phyloP scores from a whole-genome alignment of 2,888 invertebrate species.

The Deroplatys truncata region DNA sequence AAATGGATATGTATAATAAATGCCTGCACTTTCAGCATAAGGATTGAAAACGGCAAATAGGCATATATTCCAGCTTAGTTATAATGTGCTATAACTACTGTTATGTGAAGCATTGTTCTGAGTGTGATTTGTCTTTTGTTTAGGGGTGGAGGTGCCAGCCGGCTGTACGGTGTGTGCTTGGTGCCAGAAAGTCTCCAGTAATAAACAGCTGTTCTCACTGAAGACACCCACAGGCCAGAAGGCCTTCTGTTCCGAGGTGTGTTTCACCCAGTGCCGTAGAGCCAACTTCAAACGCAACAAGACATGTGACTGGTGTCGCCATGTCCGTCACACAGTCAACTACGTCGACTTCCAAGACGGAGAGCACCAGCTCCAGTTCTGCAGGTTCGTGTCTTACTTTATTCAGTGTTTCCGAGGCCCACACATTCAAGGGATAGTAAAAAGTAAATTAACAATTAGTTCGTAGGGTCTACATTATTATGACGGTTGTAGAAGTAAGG shows the following conservation, averaged over 20 bases:
- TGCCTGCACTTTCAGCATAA: too few species aligned
- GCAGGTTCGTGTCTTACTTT: slow-evolving; percentile 39
- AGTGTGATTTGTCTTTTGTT: too few species aligned
- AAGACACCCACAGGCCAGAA: slow-evolving; percentile 45
- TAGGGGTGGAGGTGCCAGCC: slow-evolving; percentile 18
- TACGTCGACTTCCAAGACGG: slow-evolving; percentile 91
- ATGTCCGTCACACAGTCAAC: slow-evolving; percentile 83
- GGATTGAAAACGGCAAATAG: too few species aligned
- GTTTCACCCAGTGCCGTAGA: slow-evolving; percentile 83
- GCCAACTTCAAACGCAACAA: slow-evolving; percentile 88
- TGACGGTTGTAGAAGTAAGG: not conserved
- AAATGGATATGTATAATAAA: too few species aligned
- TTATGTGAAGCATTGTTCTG: too few species aligned
- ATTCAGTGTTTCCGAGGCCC: not conserved
- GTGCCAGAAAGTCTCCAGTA: slow-evolving; percentile 58
- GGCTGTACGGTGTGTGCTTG: slow-evolving; percentile 56
- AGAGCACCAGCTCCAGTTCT: slow-evolving; percentile 83
- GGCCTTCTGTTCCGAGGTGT: slow-evolving; percentile 79
- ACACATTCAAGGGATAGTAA: not conserved
- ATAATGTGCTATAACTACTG: too few species aligned
- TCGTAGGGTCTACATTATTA: not conserved
- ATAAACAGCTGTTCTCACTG: slow-evolving; percentile 34
- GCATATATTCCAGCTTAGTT: too few species aligned
- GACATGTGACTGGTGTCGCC: slow-evolving; percentile 92
- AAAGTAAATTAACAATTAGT: too few species aligned